Conservation (phyloP, 2,888 invertebrate species). For the Nymphalis urticae region DNA sequence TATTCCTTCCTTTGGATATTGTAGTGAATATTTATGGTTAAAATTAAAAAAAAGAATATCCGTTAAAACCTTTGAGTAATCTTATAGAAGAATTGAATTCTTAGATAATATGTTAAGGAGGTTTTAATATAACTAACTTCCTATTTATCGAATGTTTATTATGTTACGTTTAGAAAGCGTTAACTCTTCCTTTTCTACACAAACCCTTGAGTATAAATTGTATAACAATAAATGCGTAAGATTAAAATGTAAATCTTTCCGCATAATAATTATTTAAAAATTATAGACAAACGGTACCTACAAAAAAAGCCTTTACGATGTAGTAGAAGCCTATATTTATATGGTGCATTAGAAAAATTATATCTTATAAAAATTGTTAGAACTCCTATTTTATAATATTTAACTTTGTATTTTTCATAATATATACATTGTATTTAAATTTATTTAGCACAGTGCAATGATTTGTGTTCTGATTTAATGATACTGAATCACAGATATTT, state of each 20-base stretch:
- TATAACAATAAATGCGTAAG: slow-evolving; percentile 22
- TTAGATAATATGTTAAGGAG: background rate
- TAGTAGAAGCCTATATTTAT: slow-evolving; percentile 58
- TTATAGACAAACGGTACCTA: slow-evolving; percentile 56
- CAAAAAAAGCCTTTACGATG: slow-evolving; percentile 63
- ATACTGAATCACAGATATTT: background rate
- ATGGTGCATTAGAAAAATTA: slow-evolving; percentile 62
- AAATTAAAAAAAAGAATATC: background rate
- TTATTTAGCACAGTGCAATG: slow-evolving; percentile 42
- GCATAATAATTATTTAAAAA: slow-evolving; percentile 25
- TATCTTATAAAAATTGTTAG: slow-evolving; percentile 45
- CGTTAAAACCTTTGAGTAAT: background rate
- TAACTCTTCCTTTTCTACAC: background rate
- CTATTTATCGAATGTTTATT: background rate
- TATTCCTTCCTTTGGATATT: slow-evolving; percentile 15
- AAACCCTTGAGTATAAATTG: slow-evolving; percentile 18
- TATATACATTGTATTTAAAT: slow-evolving; percentile 32
- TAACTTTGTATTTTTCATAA: slow-evolving; percentile 38
- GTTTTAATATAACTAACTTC: background rate
- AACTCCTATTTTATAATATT: slow-evolving; percentile 41
- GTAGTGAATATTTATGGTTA: slow-evolving; percentile 10
- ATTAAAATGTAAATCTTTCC: slow-evolving; percentile 28
- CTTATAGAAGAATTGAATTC: background rate
- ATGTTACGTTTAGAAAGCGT: background rate
- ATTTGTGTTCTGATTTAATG: slow-evolving; percentile 25